Percentiles rank a stretch among this genome's conserved stretches.
Conservation (phyloP, 2,797 vertebrate species). For the Typhlichthys eigenmanni region DNA sequence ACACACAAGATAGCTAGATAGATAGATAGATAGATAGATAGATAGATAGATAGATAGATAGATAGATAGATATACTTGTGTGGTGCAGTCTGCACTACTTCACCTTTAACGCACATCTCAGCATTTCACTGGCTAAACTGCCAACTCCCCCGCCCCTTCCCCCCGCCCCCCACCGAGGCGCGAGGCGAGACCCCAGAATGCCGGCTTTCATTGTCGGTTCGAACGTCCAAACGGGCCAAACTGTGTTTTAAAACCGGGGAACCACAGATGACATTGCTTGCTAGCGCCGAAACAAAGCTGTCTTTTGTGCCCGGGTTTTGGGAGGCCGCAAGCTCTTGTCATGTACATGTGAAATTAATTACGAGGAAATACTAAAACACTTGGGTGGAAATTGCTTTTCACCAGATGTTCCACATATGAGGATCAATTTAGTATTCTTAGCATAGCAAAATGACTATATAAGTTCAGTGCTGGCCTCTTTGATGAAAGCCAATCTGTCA, state of each 20-base stretch:
- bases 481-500: slow-evolving; percentile 83
- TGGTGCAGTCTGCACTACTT: too few species aligned
- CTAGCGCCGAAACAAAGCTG: slow-evolving; percentile 77
- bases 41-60: too few species aligned
- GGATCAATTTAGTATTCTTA: slow-evolving; percentile 80
- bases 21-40: too few species aligned
- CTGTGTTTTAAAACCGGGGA: slow-evolving; percentile 58
- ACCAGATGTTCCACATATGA: slow-evolving; percentile 84
- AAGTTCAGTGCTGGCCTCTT: slow-evolving; percentile 67
- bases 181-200: slow-evolving; percentile 59
- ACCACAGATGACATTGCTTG: slow-evolving; percentile 72
- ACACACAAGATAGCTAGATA: too few species aligned
- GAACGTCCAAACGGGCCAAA: slow-evolving; percentile 44
- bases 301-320: slow-evolving; percentile 81
- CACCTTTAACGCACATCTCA: slow-evolving; percentile 16
- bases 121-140: slow-evolving; percentile 22
- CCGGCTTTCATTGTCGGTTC: slow-evolving; percentile 61
- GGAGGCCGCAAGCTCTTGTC: slow-evolving; percentile 81
- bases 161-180: slow-evolving; percentile 36
- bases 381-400: slow-evolving; percentile 85
- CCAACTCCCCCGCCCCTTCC: slow-evolving; percentile 15
- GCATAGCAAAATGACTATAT: slow-evolving; percentile 73
- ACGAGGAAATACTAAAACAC: slow-evolving; percentile 87
- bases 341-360: slow-evolving; percentile 88
- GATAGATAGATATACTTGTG: too few species aligned